phyloP scores from a whole-genome alignment of 2,113 vertebrate genomes.

The Bos taurus region ARS-UCD2.0 NC_037336.1:76660501-76661000 shows the following conservation, averaged over 20 bases:
- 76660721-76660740: not conserved
- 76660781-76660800: not conserved
- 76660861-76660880: conserved; percentile 16
- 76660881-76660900: not conserved
- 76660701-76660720: not conserved
- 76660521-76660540: not conserved
- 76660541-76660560: not conserved
- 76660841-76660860: not conserved
- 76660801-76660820: not conserved
- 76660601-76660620: conserved; percentile 2
- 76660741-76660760: not conserved
- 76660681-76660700: not conserved
- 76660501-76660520: not conserved
- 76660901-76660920: not conserved
- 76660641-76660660: not conserved
- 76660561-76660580: not conserved
- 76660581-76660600: not conserved
- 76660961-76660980: not conserved
- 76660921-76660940: not conserved
- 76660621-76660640: not conserved
- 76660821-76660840: not conserved
- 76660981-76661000: conserved; percentile 15
- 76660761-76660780: not conserved
- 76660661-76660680: not conserved
- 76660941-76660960: not conserved